These are phyloP conservation scores for Alloscopus bannaensis DNA, from an alignment of 2,888 invertebrate genomes.

Conservation along the genomic window DNA sequence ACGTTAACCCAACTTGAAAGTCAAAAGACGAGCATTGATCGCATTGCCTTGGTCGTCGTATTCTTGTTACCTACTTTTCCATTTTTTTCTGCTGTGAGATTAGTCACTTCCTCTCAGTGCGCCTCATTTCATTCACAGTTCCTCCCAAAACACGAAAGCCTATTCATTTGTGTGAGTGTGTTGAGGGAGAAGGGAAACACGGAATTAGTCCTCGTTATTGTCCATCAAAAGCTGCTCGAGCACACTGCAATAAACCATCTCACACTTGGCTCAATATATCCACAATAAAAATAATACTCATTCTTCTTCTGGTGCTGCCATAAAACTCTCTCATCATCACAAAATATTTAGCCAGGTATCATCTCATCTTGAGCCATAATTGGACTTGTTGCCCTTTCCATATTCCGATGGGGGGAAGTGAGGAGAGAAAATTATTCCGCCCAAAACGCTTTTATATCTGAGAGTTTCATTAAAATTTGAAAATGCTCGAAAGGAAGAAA, in stretches of 20 bases:
- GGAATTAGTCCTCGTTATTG: slow-evolving; percentile 34
- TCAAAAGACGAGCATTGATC: slow-evolving; percentile 3
- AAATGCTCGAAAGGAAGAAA: slow-evolving; percentile 35
- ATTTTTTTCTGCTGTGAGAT: too few species aligned
- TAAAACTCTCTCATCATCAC: too few species aligned
- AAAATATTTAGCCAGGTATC: too few species aligned
- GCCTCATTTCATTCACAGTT: too few species aligned
- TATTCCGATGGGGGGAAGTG: background rate
- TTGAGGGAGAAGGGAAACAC: slow-evolving; percentile 51
- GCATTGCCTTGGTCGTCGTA: slow-evolving; percentile 10
- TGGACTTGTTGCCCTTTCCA: slow-evolving; percentile 39
- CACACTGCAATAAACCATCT: slow-evolving; percentile 39
- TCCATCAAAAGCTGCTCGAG: slow-evolving; percentile 26
- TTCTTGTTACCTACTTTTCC: slow-evolving; percentile 25
- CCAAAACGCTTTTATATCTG: slow-evolving; percentile 24
- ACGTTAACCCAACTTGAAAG: too few species aligned
- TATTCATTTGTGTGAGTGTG: too few species aligned
- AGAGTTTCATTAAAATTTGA: slow-evolving; percentile 55
- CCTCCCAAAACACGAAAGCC: too few species aligned
- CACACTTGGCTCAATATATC: slow-evolving; percentile 13
- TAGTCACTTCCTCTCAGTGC: slow-evolving; percentile 56
- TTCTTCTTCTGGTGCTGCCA: background rate
- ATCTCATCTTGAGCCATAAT: slow-evolving; percentile 41
- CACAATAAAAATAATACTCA: slow-evolving; percentile 42
- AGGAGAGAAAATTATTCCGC: slow-evolving; percentile 46